Evolutionary conservation across 2,888 invertebrate genomes (phyloP).

Genomic region (Leptopilina myrica): DNA sequence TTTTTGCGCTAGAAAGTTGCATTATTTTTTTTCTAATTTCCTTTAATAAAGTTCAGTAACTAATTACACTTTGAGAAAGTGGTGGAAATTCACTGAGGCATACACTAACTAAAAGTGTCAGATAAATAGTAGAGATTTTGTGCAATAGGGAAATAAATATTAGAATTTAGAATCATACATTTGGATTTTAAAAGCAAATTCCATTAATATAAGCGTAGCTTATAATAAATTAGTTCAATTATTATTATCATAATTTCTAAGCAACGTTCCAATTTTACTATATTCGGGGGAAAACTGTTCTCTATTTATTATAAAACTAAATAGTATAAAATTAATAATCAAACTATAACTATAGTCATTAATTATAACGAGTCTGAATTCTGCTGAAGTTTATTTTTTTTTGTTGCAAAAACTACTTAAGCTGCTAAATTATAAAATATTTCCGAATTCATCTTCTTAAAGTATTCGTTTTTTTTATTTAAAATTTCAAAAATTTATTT

Average conservation of each 20-base stretch:
- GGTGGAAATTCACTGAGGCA: slow-evolving; percentile 15
- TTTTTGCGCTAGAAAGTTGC: neutral
- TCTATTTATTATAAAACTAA: too few relatives aligned
- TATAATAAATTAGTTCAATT: neutral
- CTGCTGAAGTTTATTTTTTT: too few relatives aligned
- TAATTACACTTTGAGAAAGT: neutral
- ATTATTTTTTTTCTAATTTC: neutral
- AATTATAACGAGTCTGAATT: too few relatives aligned
- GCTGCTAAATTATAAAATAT: too few relatives aligned
- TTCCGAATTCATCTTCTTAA: too few relatives aligned
- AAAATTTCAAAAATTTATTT: too few relatives aligned
- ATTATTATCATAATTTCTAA: neutral
- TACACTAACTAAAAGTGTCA: slow-evolving; percentile 35
- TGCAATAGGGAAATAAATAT: neutral
- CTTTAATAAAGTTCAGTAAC: neutral
- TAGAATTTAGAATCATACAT: slow-evolving; percentile 5
- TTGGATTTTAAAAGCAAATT: neutral
- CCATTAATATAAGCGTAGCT: neutral
- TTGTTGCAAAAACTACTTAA: too few relatives aligned
- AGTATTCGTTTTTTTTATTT: too few relatives aligned
- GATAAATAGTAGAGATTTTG: neutral
- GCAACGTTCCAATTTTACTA: neutral
- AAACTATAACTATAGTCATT: too few relatives aligned
- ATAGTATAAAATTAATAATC: too few relatives aligned
- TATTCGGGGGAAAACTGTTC: too few relatives aligned